Conservation (phyloP, 1,140 invertebrate genomes). For the Ptiloglossa arizonensis region DNA sequence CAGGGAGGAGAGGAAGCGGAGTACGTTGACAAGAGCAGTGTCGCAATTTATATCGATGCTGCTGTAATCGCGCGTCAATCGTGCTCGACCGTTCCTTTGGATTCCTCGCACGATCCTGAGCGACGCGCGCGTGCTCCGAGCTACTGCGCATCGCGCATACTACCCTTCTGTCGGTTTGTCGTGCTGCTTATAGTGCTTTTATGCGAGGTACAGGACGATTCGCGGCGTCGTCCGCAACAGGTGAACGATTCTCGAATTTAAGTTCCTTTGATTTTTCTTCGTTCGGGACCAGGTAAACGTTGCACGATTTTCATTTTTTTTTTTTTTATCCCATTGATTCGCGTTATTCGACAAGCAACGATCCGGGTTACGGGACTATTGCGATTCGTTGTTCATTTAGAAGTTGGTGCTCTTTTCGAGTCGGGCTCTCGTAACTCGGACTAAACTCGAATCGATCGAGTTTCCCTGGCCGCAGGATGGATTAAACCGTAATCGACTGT, state of each 20-base stretch:
- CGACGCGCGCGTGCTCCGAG: conserved; percentile 61
- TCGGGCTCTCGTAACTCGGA: background rate
- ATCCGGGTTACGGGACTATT: background rate
- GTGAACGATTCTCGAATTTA: conserved; percentile 50
- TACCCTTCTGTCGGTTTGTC: conserved; percentile 44
- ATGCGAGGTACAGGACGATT: conserved; percentile 34
- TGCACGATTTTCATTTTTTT: background rate
- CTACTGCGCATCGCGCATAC: conserved; percentile 54
- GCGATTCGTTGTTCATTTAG: background rate
- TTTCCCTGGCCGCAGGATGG: background rate
- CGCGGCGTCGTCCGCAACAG: conserved; percentile 61
- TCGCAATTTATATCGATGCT: conserved; percentile 52
- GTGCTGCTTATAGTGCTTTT: conserved; percentile 9
- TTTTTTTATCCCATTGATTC: background rate
- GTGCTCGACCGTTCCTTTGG: conserved; percentile 48
- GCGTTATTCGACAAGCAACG: background rate
- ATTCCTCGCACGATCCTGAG: conserved; percentile 16
- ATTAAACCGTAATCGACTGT: conserved; percentile 15
- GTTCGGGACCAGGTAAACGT: no score
- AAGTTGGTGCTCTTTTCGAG: background rate
- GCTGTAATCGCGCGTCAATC: conserved; percentile 31
- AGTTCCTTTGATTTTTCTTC: background rate
- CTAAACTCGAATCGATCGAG: conserved; percentile 32
- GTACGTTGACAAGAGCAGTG: background rate
- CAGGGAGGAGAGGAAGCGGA: background rate